Base-by-base conservation (phyloP, 2,797 vertebrate species). In the Enteromius paludinosus region DNA sequence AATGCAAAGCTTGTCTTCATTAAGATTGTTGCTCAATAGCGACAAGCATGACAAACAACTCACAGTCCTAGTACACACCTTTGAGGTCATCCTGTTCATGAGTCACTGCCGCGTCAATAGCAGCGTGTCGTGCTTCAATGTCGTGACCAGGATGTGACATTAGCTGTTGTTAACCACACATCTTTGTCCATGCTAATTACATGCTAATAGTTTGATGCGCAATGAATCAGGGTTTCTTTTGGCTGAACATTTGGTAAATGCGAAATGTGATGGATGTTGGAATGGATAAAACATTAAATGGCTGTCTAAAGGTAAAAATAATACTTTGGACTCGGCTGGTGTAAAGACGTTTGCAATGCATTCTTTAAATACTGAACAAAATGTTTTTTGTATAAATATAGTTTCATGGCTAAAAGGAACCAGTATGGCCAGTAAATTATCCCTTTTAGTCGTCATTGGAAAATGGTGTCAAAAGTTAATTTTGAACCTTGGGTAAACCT, bases 161-260 rank as follows among this genome's bases (percentile, higher is more conserved):
- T 45, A 25, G 28, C 56, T 78, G 45, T 86, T 83, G 66, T 54
- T 41, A 54, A n/a, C 23, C 43, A 35, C 2, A 18, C 14, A 61
- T 56, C 5, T 45, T 35, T 68, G 52, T 23, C 59, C 38, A 61
- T 69, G 72, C 38, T 69, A 81, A 81, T 81, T 49, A 47, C 41
- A 73, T 64, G 28, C 61, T 20, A 28, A 70, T 70, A 70, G 68
- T 70, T 17, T 28, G 15, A 70, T 47, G 23, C 2, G 23, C 8
- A 0, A 1, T 47, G 23, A 30, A 70, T 47, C 43, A 28, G 68
- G 23, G 43, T 30, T 47, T 68, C 65, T 14, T 68, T 23, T 5
- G 0, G 35, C 35, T 28, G 14, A 45, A 28, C 14, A 45, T 45
- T 69, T 3, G 17, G 14, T 17, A 20, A 71, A 71, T 5, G 23